These are phyloP conservation scores for Paracentrotus lividus DNA, from an alignment of 53 echinoderm and acorn worm species.

Conservation along the genomic window DNA sequence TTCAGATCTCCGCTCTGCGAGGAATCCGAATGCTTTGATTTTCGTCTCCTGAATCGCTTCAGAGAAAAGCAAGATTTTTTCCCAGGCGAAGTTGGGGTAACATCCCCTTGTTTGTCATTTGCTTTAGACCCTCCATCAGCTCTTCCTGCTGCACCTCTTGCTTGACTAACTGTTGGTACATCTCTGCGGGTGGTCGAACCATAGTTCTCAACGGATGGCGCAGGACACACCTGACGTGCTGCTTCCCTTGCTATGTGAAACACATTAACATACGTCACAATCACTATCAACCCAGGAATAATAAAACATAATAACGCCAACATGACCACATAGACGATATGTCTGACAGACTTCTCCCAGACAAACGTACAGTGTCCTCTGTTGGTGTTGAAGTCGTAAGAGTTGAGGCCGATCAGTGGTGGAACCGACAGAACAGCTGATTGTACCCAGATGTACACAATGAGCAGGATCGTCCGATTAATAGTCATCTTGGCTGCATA, in stretches of 20 bases:
- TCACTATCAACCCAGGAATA: conserved; percentile 77
- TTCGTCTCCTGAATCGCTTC: not conserved
- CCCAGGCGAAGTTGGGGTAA: conserved; percentile 13
- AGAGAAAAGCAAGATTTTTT: not conserved
- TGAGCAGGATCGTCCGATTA: conserved; percentile 58
- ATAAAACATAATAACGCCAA: conserved; percentile 85
- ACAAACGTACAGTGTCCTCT: conserved; percentile 91
- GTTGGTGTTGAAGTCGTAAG: conserved; percentile 79
- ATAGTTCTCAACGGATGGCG: conserved; percentile 79
- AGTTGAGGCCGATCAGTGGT: conserved; percentile 83
- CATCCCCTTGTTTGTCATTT: not conserved
- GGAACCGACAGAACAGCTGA: conserved; percentile 78
- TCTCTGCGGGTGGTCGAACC: conserved; percentile 76
- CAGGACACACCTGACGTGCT: conserved; percentile 82
- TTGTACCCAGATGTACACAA: conserved; percentile 90
- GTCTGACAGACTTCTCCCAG: conserved; percentile 78
- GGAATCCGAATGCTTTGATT: conserved; percentile 40
- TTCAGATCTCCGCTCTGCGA: conserved; percentile 82
- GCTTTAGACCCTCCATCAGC: conserved; percentile 14
- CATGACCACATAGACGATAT: conserved; percentile 78
- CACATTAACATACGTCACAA: conserved; percentile 85
- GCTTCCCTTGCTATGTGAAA: conserved; percentile 90
- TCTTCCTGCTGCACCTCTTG: not conserved
- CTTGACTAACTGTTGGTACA: not conserved
- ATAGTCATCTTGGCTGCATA: conserved; percentile 83